A percentile compares a stretch with the other conserved stretches of the same genome.
These are phyloP conservation scores for Myrmecobius fasciatus DNA, from an alignment of 2,113 vertebrate species.

Conservation along the genomic window DNA sequence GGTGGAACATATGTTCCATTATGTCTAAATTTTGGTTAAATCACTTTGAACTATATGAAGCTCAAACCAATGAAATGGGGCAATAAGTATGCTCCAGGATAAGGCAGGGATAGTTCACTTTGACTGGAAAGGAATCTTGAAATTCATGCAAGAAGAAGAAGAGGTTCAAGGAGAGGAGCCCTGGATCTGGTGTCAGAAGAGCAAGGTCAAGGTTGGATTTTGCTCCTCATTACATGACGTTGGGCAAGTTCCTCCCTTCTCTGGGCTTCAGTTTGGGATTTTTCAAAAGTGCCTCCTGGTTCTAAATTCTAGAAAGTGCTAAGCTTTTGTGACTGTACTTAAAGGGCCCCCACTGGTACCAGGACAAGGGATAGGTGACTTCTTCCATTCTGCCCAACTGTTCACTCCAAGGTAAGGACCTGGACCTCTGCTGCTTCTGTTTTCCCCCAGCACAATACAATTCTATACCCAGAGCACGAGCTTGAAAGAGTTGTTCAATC, in stretches of 20 bases:
- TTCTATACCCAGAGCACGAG: not conserved
- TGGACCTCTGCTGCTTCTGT: not conserved
- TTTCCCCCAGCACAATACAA: not conserved
- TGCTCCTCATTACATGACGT: not conserved
- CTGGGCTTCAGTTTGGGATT: too few relatives aligned
- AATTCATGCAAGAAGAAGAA: not conserved
- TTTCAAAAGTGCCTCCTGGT: not conserved
- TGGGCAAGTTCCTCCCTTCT: not conserved
- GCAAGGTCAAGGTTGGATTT: not conserved
- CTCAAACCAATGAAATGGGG: not conserved
- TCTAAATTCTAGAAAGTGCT: constrained; percentile 32
- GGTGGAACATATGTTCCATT: too few relatives aligned
- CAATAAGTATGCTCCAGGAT: not conserved
- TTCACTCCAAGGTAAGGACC: not conserved
- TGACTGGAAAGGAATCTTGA: not conserved
- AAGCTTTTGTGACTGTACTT: not conserved
- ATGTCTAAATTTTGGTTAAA: not conserved
- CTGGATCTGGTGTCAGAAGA: not conserved
- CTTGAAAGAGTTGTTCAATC: not conserved
- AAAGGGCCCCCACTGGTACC: not conserved
- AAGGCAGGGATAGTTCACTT: not conserved
- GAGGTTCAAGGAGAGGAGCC: not conserved
- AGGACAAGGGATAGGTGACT: not conserved
- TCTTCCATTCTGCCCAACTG: not conserved
- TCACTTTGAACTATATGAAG: not conserved